Percentiles rank a stretch among this genome's conserved stretches.
Evolutionary conservation across 2,797 vertebrate genomes (phyloP).

Genomic region (Acanthornis magna): DNA sequence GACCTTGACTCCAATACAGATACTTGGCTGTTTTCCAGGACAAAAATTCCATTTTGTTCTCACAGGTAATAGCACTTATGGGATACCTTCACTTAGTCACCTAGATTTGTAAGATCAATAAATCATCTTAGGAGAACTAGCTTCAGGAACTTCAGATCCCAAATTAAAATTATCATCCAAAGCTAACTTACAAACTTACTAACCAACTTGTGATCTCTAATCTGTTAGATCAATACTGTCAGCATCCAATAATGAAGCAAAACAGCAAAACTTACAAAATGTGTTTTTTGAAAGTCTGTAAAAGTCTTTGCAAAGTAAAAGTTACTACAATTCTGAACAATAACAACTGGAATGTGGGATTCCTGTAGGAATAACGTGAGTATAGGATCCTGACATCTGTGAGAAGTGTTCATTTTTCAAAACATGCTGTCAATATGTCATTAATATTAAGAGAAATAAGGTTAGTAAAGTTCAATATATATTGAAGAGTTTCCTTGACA

Average conservation of each 20-base stretch:
- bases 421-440: conserved; percentile 75
- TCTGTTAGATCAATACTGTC: not conserved
- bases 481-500: conserved; percentile 77
- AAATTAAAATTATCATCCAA: not conserved
- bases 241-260: not conserved
- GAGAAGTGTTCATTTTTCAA: conserved; percentile 59
- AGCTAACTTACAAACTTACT: not conserved
- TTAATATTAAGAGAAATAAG: conserved; percentile 82
- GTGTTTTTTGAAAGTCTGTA: not conserved
- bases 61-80: not conserved
- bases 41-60: not conserved
- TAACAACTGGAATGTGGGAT: not conserved
- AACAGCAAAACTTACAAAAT: not conserved
- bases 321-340: not conserved
- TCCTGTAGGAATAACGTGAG: conserved; percentile 22
- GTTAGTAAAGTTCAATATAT: conserved; percentile 77
- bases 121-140: not conserved
- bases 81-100: not conserved
- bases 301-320: not conserved
- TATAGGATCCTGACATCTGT: conserved; percentile 35
- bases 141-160: not conserved
- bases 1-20: not conserved
- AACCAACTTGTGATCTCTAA: not conserved
- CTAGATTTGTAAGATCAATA: not conserved
- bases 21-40: not conserved